Base-by-base conservation (phyloP, 1,140 invertebrate genomes). In the Patella vulgata region DNA sequence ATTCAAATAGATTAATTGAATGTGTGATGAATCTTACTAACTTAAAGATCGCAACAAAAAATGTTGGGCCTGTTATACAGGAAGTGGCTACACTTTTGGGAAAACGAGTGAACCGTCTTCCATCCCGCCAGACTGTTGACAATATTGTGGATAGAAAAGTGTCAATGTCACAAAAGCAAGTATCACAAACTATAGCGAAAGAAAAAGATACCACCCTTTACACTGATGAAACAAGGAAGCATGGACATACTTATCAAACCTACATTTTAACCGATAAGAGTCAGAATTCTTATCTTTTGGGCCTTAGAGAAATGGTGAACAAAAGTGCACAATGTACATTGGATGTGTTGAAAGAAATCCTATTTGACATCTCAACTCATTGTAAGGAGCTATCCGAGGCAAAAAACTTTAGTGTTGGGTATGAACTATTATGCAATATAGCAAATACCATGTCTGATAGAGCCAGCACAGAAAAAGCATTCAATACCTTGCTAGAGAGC, bases 191-290 rank as follows among this genome's bases (percentile, higher is more conserved):
- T n/a, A 11, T 47, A 14, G 11, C 46, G 14, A 23, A 14, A 17
- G 46, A 11, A 47, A 47, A 23, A 11, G 1, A 14, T n/a, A 17
- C 23, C 8, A 47, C 46, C 21, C 11, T 47, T 11, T 47, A 47
- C 23, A 47, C 46, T 14, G 46, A 47, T 47, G 46, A 47, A 47
- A 47, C 46, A 11, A 14, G 11, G 23, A 47, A 47, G 23, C 46
- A n/a, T n/a, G n/a, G n/a, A n/a, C n/a, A n/a, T n/a, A n/a, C n/a
- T 11, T 47, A 17, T 47, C 14, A 21, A n/a, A 23, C 14, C 0
- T 47, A 47, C 23, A 14, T n/a, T 47, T 14, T 14, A 11, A 1
- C 0, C 21, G 46, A 47, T 21, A 21, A 47, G 1, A 21, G 23
- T n/a, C 14, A 21, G 11, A 47, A 47, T 47, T 23, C 23, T 14